A percentile compares a stretch with the other conserved stretches of the same genome.
Evolutionary conservation across 2,113 vertebrate genomes (phyloP).

Genomic region (Poeciliopsis occidentalis): DNA sequence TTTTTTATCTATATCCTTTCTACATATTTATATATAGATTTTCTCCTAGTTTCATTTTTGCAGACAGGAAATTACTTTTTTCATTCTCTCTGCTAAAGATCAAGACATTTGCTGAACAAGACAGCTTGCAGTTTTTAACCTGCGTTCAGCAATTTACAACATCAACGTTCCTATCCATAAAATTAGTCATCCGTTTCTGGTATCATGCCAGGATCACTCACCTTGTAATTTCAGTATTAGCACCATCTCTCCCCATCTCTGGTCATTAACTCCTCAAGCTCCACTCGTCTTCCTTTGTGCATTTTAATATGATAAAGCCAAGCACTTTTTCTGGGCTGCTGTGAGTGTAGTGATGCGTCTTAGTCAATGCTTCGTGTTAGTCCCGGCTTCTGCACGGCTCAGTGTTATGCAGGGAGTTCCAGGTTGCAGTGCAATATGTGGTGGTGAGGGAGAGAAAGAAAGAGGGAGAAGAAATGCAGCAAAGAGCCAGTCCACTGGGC

Average conservation of each 20-base stretch:
- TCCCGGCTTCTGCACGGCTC: background rate
- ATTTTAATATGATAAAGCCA: background rate
- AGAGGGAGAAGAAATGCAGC: constrained; percentile 67
- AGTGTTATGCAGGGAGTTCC: constrained; percentile 53
- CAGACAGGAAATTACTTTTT: background rate
- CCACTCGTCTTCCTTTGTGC: background rate
- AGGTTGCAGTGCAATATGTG: constrained; percentile 33
- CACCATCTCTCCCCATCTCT: background rate
- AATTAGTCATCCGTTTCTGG: background rate
- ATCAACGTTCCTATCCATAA: background rate
- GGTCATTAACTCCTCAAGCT: background rate
- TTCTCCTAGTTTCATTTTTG: background rate
- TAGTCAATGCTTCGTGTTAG: constrained; percentile 30
- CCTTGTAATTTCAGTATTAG: background rate
- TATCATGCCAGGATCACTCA: background rate
- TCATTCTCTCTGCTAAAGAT: background rate
- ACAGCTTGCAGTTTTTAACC: background rate
- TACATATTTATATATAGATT: no score
- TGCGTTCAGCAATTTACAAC: background rate
- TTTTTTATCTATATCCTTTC: background rate
- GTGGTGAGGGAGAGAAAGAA: constrained; percentile 6
- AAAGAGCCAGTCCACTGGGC: constrained; percentile 55
- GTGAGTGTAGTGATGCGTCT: constrained; percentile 20
- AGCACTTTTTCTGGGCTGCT: constrained; percentile 6
- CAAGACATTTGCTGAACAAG: background rate